These are phyloP conservation scores for Aporophyla lueneburgensis DNA, from an alignment of 2,888 invertebrate genomes.

Conservation along the genomic window DNA sequence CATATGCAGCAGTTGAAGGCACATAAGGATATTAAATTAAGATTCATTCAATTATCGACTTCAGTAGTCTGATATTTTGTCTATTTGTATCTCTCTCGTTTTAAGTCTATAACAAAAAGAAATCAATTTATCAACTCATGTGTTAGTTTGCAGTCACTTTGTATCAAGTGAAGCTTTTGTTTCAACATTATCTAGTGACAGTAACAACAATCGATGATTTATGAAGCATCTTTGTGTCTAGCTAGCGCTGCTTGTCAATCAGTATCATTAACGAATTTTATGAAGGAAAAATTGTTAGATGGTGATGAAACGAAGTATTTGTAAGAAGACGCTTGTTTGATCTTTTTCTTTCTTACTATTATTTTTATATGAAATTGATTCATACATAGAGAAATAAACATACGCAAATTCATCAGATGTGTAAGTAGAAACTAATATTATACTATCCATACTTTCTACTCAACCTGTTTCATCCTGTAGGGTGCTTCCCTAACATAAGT, in stretches of 20 bases:
- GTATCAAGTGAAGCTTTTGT: conserved; percentile 21
- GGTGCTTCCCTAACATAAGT: too few relatives aligned
- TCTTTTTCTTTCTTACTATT: too few relatives aligned
- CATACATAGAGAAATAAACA: neutral
- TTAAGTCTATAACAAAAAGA: neutral
- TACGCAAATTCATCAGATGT: neutral
- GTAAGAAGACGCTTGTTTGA: too few relatives aligned
- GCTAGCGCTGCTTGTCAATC: conserved; percentile 55
- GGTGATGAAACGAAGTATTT: too few relatives aligned
- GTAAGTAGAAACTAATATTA: neutral
- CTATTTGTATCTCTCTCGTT: neutral
- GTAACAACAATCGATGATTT: conserved; percentile 54
- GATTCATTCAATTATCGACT: neutral
- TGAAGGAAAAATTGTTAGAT: conserved; percentile 38
- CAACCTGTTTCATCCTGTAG: neutral
- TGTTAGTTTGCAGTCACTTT: neutral
- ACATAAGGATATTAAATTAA: too few relatives aligned
- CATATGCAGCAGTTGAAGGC: neutral
- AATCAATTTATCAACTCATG: neutral
- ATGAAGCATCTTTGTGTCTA: conserved; percentile 58
- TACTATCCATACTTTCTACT: too few relatives aligned
- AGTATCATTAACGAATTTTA: conserved; percentile 58
- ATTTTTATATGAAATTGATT: conserved; percentile 1
- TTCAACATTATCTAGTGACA: neutral
- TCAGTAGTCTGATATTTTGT: neutral